These are phyloP conservation scores for Tuta absoluta DNA, from an alignment of 2,888 invertebrate genomes.

Conservation along the genomic window DNA sequence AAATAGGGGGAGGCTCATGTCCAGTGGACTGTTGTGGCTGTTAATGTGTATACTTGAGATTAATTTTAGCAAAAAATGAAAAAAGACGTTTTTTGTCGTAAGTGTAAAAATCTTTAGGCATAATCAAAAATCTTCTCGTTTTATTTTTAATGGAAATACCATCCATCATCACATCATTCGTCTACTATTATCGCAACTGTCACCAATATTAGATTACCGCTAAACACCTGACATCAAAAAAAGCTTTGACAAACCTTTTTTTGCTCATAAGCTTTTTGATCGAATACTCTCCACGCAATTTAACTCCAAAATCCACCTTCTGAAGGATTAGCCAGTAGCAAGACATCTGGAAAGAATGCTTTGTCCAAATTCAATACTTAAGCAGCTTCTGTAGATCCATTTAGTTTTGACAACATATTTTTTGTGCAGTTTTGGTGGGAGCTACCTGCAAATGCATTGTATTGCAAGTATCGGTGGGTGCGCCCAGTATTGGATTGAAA, in stretches of 20 bases:
- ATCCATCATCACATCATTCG: too few species aligned
- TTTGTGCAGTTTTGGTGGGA: neutral
- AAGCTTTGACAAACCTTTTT: neutral
- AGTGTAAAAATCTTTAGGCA: too few species aligned
- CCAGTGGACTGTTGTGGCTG: too few species aligned
- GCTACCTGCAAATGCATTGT: neutral
- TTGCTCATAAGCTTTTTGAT: conserved; percentile 5
- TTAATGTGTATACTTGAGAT: too few species aligned
- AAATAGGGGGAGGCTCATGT: too few species aligned
- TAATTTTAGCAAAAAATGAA: too few species aligned
- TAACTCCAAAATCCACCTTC: conserved; percentile 23
- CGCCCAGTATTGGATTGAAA: neutral
- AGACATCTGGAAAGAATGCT: conserved; percentile 10
- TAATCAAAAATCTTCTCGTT: too few species aligned
- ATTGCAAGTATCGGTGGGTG: neutral
- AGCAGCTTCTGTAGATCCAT: conserved; percentile 13
- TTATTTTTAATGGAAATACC: too few species aligned
- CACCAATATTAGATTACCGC: too few species aligned
- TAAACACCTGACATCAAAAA: too few species aligned
- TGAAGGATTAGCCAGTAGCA: conserved; percentile 25
- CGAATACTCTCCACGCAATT: conserved; percentile 24
- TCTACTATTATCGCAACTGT: too few species aligned
- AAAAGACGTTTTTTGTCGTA: too few species aligned
- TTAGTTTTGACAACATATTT: conserved; percentile 1
- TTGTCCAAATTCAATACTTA: conserved; percentile 16